phyloP scores from a whole-genome alignment of 2,888 invertebrate species.

The Tetheella fluctuosa region DNA sequence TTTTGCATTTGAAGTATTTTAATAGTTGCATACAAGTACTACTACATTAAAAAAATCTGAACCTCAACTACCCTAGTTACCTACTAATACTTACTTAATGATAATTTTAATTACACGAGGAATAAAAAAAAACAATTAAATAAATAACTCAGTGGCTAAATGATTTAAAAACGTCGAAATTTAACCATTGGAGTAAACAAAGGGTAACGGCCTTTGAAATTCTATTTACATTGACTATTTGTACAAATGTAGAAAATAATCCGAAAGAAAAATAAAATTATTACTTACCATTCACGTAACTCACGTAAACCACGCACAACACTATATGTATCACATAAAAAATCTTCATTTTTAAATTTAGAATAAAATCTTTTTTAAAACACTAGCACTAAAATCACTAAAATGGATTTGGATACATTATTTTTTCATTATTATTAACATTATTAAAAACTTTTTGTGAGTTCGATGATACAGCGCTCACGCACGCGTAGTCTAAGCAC shows the following conservation, averaged over 20 bases:
- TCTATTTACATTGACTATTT: constrained; percentile 32
- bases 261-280: constrained; percentile 13
- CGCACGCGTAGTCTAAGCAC: constrained; percentile 32
- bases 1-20: background rate
- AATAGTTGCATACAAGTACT: no score
- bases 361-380: constrained; percentile 15
- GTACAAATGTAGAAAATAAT: constrained; percentile 37
- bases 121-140: no score
- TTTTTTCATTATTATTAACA: background rate
- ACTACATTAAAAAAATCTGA: no score
- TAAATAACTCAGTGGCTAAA: background rate
- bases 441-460: constrained; percentile 14
- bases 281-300: constrained; percentile 53
- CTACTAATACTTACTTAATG: no score
- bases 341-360: constrained; percentile 46
- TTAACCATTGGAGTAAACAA: background rate
- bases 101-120: no score
- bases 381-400: constrained; percentile 18
- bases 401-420: background rate
- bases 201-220: background rate
- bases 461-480: constrained; percentile 11
- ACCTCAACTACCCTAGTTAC: no score
- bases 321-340: constrained; percentile 42
- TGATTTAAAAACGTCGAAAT: background rate
- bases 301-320: constrained; percentile 45